Conservation (phyloP, 2,888 invertebrate species). For the Catocala sponsa region DNA sequence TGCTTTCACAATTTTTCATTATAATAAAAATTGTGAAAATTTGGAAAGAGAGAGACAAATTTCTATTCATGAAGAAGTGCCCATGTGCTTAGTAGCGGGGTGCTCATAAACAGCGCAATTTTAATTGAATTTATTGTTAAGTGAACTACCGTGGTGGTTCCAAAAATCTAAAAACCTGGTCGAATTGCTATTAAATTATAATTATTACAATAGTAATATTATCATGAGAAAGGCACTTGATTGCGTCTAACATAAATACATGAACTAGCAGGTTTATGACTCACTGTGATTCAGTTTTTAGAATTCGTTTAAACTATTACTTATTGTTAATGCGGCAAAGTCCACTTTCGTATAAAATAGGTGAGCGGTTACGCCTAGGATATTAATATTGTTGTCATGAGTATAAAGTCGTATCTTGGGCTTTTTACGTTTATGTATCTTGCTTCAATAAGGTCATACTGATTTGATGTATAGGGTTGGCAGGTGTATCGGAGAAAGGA, state of each 20-base stretch:
- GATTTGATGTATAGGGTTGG: constrained; percentile 39
- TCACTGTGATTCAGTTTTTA: constrained; percentile 49
- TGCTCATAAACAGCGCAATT: no score
- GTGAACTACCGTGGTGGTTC: no score
- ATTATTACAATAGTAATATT: constrained; percentile 44
- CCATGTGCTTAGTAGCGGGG: no score
- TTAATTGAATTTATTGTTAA: no score
- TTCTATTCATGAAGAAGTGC: no score
- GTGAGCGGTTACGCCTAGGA: constrained; percentile 25
- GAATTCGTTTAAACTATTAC: constrained; percentile 27
- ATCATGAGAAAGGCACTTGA: constrained; percentile 43
- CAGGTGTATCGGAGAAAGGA: constrained; percentile 2
- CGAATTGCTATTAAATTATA: constrained; percentile 31
- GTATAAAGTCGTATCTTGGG: constrained; percentile 39
- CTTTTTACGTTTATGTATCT: constrained; percentile 43
- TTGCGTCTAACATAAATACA: constrained; percentile 42
- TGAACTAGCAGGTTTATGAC: constrained; percentile 44
- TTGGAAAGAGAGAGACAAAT: no score
- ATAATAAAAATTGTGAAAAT: no score
- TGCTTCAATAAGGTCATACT: constrained; percentile 42
- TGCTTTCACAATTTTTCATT: no score
- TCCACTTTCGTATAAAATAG: constrained; percentile 33
- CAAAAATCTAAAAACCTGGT: constrained; percentile 14
- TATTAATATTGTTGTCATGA: constrained; percentile 53
- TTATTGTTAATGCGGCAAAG: constrained; percentile 38